Conservation (phyloP, 2,888 invertebrate genomes). For the Ormia ochracea region DNA sequence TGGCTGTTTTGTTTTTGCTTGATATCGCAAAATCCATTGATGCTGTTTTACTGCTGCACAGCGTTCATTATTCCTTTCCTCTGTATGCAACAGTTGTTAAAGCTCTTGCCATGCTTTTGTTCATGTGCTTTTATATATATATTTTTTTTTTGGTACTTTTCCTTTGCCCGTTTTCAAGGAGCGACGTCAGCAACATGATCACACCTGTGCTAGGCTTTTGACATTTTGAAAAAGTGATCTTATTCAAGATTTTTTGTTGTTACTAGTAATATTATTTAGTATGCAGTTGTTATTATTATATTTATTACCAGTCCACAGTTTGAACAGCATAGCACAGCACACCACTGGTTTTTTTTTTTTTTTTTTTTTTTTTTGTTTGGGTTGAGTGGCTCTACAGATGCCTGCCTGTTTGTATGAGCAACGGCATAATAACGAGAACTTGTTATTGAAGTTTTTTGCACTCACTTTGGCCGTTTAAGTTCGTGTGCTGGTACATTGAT, state of each 20-base stretch:
- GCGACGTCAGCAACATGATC: conserved; percentile 61
- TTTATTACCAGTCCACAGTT: conserved; percentile 15
- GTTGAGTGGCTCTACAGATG: conserved; percentile 1
- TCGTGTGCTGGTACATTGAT: neutral
- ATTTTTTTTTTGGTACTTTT: neutral
- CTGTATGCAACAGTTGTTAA: conserved; percentile 34
- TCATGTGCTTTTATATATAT: neutral
- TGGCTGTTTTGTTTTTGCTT: neutral
- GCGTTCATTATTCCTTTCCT: neutral
- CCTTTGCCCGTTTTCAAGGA: conserved; percentile 43
- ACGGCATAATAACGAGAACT: conserved; percentile 36
- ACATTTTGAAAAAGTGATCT: conserved; percentile 64
- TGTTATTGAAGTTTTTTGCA: conserved; percentile 35
- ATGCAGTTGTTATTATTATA: conserved; percentile 8
- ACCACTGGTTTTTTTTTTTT: neutral
- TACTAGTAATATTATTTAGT: no score
- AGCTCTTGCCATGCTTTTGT: conserved; percentile 23
- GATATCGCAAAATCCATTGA: conserved; percentile 50
- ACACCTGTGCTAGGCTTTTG: conserved; percentile 65
- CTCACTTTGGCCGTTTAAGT: conserved; percentile 1
- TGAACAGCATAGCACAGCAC: neutral
- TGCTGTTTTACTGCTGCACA: conserved; percentile 35
- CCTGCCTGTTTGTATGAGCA: conserved; percentile 20
- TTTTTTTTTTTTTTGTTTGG: neutral
- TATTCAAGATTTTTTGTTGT: conserved; percentile 50